A percentile compares a stretch with the other conserved stretches of the same genome.
phyloP scores from a whole-genome alignment of 1,140 invertebrate genomes.

The Penaeus chinensis region DNA sequence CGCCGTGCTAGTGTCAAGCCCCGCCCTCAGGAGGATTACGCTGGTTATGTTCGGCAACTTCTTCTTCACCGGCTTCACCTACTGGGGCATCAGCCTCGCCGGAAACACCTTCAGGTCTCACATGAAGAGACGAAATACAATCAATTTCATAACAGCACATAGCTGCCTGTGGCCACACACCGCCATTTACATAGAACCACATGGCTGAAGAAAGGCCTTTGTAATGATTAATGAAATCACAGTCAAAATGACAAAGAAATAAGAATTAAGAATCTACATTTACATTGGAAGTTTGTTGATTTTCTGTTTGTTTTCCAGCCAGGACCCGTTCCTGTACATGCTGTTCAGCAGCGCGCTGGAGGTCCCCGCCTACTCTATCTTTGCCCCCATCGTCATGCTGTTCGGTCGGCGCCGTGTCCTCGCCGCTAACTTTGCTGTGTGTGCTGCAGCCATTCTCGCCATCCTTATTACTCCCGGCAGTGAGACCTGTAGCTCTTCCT shows the following conservation, averaged over 20 bases:
- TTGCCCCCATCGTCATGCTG: constrained; percentile 11
- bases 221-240: no score
- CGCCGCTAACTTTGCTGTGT: constrained; percentile 19
- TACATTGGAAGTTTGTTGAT: no score
- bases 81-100: constrained; percentile 82
- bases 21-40: constrained; percentile 78
- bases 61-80: constrained; percentile 73
- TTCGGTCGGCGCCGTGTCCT: background rate
- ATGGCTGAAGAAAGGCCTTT: no score
- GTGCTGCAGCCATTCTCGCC: constrained; percentile 19
- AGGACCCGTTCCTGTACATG: constrained; percentile 39
- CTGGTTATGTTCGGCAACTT: constrained; percentile 82
- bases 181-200: no score
- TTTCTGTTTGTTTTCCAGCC: background rate
- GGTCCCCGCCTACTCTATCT: constrained; percentile 17
- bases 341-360: constrained; percentile 20
- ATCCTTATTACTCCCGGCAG: constrained; percentile 10
- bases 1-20: constrained; percentile 68
- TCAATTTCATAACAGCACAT: no score
- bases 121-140: no score
- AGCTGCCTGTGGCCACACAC: no score
- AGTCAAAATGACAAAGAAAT: no score
- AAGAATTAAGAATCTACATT: background rate
- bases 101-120: constrained; percentile 23
- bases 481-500: background rate